These are phyloP conservation scores for Empis livida DNA, from an alignment of 2,888 invertebrate species.

Conservation along the genomic window DNA sequence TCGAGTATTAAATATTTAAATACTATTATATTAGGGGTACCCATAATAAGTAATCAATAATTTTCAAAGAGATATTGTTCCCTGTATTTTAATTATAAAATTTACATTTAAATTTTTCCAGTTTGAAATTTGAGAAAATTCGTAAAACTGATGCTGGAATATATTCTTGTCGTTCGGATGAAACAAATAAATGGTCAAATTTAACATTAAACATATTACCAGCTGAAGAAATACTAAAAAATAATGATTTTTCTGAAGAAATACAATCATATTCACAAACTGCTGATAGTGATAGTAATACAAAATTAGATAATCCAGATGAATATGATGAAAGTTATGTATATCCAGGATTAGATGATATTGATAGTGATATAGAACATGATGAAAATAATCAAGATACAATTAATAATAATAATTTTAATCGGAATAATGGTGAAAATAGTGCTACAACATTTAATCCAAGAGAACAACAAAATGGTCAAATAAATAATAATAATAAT, in stretches of 20 bases:
- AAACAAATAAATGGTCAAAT: slow-evolving; percentile 32
- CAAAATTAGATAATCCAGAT: background rate
- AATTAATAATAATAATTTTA: background rate
- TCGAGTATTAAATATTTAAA: too few relatives aligned
- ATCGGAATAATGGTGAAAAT: background rate
- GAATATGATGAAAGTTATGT: background rate
- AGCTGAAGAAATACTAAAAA: slow-evolving; percentile 9
- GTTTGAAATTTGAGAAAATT: slow-evolving; percentile 17
- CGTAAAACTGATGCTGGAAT: slow-evolving; percentile 21
- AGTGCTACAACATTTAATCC: background rate
- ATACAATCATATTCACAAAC: background rate
- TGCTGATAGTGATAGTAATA: background rate
- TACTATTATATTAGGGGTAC: too few relatives aligned
- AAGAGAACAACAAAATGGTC: background rate
- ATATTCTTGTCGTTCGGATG: slow-evolving; percentile 22
- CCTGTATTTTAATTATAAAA: too few relatives aligned
- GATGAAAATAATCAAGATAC: background rate
- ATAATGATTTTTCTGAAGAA: background rate
- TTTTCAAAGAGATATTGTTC: too few relatives aligned
- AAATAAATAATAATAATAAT: background rate
- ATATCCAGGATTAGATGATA: background rate
- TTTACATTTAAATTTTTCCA: too few relatives aligned
- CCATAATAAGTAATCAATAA: too few relatives aligned
- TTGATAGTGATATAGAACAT: background rate
- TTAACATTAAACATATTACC: slow-evolving; percentile 20